phyloP scores from a whole-genome alignment of 2,113 vertebrate species.

The Scatophagus argus region DNA sequence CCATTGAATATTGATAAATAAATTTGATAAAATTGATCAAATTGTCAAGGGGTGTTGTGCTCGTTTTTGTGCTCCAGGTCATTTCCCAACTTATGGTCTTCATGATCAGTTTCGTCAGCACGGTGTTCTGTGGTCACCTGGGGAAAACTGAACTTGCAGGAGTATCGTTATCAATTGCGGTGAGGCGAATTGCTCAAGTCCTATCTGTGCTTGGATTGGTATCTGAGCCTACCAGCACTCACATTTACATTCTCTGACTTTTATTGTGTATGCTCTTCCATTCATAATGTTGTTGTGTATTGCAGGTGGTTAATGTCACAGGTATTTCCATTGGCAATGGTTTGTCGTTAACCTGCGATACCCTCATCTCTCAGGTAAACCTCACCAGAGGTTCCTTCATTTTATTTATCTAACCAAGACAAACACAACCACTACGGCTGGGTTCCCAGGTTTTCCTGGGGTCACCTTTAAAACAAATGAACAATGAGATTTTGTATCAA shows the following conservation, averaged over 20 bases:
- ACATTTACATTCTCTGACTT: neutral
- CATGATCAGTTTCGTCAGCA: constrained; percentile 90
- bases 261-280: neutral
- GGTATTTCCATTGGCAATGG: constrained; percentile 90
- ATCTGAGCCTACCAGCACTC: neutral
- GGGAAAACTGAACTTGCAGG: constrained; percentile 75
- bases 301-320: constrained; percentile 90
- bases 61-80: constrained; percentile 75
- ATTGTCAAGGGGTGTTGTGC: neutral
- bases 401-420: constrained; percentile 26
- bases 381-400: constrained; percentile 22
- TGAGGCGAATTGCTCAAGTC: constrained; percentile 21
- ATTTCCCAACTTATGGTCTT: constrained; percentile 91
- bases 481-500: constrained; percentile 36
- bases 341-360: constrained; percentile 91
- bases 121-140: constrained; percentile 94
- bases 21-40: too few relatives aligned
- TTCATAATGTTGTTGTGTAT: neutral
- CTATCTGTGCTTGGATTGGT: neutral
- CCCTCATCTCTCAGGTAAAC: constrained; percentile 92
- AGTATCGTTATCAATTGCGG: constrained; percentile 63
- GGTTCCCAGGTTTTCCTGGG: constrained; percentile 43
- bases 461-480: constrained; percentile 25
- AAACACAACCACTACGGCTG: constrained; percentile 14
- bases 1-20: too few relatives aligned